A percentile compares a stretch with the other conserved stretches of the same genome.
phyloP scores from a whole-genome alignment of 2,113 vertebrate species.

The Zapornia atra region DNA sequence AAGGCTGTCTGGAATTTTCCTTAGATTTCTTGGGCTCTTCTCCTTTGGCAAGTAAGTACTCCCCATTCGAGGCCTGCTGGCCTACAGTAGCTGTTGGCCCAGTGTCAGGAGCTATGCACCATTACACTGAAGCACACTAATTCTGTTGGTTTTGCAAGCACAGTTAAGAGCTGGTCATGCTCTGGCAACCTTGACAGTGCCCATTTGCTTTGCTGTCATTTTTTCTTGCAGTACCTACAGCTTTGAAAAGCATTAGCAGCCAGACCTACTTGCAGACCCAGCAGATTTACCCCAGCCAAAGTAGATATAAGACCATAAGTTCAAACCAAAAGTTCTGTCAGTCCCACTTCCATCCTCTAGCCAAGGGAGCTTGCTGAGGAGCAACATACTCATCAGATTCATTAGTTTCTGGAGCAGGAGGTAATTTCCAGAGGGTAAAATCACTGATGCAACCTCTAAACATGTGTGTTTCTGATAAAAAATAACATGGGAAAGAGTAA shows the following conservation, averaged over 20 bases:
- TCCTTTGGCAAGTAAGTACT: neutral
- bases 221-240: neutral
- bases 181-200: neutral
- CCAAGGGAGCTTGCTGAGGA: neutral
- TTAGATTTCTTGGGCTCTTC: neutral
- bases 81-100: neutral
- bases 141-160: conserved; percentile 9
- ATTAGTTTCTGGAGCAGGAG: neutral
- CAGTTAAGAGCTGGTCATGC: neutral
- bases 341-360: neutral
- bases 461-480: neutral
- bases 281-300: neutral
- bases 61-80: neutral
- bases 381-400: neutral
- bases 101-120: neutral
- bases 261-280: neutral
- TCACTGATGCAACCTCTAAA: neutral
- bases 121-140: neutral
- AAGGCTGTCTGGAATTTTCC: neutral
- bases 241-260: neutral
- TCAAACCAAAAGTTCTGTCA: neutral
- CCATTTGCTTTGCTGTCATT: neutral
- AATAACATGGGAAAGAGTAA: neutral
- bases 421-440: neutral
- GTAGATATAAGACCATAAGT: neutral